Evolutionary conservation across 2,113 vertebrate genomes (phyloP).

Genomic region (Lanius ludovicianus): DNA sequence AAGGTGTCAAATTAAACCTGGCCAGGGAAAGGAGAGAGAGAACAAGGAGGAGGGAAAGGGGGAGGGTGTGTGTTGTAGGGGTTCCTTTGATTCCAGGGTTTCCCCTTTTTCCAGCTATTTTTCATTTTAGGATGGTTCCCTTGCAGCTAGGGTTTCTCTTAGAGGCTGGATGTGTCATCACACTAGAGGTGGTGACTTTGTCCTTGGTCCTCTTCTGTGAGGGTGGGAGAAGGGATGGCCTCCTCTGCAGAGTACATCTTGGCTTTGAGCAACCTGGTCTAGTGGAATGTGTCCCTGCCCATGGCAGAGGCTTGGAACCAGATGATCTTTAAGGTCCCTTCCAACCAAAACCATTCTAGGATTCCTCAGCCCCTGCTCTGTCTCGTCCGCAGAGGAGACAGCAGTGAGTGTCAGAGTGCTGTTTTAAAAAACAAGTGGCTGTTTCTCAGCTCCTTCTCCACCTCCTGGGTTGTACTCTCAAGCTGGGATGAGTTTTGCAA

Average conservation of each 20-base stretch:
- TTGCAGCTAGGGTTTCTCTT: background rate
- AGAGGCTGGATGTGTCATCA: background rate
- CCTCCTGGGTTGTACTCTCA: background rate
- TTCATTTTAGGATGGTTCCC: background rate
- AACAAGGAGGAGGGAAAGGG: background rate
- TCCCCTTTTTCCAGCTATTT: background rate
- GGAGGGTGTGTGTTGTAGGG: background rate
- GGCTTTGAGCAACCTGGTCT: background rate
- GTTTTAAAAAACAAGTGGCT: background rate
- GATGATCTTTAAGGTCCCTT: background rate
- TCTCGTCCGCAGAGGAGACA: background rate
- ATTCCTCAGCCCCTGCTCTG: background rate
- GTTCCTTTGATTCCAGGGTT: background rate
- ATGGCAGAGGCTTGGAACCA: background rate
- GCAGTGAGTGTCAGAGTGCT: background rate
- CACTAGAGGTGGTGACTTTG: background rate
- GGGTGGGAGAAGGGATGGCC: background rate
- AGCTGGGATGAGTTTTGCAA: background rate
- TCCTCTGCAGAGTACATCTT: background rate
- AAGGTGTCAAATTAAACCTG: constrained; percentile 98
- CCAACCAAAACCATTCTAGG: background rate
- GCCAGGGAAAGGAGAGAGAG: constrained; percentile 75
- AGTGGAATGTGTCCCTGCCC: background rate
- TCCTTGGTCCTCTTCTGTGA: background rate
- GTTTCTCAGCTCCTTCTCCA: background rate